A percentile compares a stretch with the other conserved stretches of the same genome.
These are phyloP conservation scores for Acanthiza pusilla DNA, from an alignment of 2,797 vertebrate species.

Conservation along the genomic window DNA sequence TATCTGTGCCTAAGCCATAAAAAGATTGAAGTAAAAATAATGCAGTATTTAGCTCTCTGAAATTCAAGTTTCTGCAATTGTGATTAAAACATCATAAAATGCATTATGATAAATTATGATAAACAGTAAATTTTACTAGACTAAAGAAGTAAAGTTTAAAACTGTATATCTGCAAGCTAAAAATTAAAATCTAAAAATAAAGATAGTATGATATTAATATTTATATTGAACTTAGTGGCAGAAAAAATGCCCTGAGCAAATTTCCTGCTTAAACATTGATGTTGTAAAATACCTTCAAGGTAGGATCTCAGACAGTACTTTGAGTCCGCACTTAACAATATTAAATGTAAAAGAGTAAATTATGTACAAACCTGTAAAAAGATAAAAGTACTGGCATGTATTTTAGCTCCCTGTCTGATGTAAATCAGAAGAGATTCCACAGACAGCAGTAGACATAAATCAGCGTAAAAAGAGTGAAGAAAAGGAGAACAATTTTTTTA, in stretches of 20 bases:
- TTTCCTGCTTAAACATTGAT: conserved; percentile 45
- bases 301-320: conserved; percentile 30
- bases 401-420: background rate
- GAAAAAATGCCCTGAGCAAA: conserved; percentile 39
- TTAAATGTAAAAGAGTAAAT: conserved; percentile 39
- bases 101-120: conserved; percentile 5
- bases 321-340: conserved; percentile 17
- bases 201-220: conserved; percentile 54
- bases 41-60: background rate
- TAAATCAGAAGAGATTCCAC: background rate
- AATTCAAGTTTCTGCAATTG: background rate
- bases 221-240: conserved; percentile 39
- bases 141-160: background rate
- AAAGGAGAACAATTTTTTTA: background rate
- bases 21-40: background rate
- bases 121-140: conserved; percentile 2
- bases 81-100: background rate
- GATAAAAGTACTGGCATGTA: background rate
- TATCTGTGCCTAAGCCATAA: background rate
- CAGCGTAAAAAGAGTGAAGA: background rate
- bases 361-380: conserved; percentile 5
- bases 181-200: conserved; percentile 58
- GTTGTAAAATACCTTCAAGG: conserved; percentile 45
- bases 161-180: conserved; percentile 12
- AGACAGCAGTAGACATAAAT: background rate